Percentiles rank a stretch among this genome's conserved stretches.
phyloP scores from a whole-genome alignment of 2,888 invertebrate genomes.

The Caenorhabditis sp. region DNA sequence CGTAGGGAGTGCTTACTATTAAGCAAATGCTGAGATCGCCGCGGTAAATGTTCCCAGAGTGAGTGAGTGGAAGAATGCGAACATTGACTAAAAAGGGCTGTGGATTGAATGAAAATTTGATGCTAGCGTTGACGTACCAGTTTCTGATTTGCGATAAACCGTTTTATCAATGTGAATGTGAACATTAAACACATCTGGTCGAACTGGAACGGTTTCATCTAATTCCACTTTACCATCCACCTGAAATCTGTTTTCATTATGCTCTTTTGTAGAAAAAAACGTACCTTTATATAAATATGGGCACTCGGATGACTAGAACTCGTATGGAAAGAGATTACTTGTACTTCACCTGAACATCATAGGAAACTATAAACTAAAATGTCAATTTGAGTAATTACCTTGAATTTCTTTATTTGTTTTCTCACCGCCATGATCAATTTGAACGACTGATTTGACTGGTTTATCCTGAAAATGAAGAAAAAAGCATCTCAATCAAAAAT shows the following conservation, averaged over 20 bases:
- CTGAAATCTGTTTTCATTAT: no score
- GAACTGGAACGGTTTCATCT: constrained; percentile 41
- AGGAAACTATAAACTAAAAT: neutral
- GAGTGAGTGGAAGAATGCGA: constrained; percentile 70
- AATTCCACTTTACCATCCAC: constrained; percentile 36
- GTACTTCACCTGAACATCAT: constrained; percentile 17
- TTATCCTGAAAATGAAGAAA: constrained; percentile 34
- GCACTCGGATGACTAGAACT: constrained; percentile 29
- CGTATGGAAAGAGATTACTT: constrained; percentile 33
- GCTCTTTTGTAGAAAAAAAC: no score
- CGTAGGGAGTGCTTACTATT: constrained; percentile 30
- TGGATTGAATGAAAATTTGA: neutral
- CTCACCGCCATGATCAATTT: constrained; percentile 35
- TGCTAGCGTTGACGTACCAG: no score
- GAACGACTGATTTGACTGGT: constrained; percentile 38
- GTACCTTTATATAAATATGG: constrained; percentile 28
- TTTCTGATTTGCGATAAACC: constrained; percentile 71
- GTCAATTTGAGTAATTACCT: neutral
- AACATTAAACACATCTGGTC: constrained; percentile 67
- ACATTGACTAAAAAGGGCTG: constrained; percentile 65
- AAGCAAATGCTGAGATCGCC: constrained; percentile 63
- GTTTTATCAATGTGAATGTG: constrained; percentile 73
- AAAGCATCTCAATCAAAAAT: neutral
- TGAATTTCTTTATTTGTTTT: constrained; percentile 43
- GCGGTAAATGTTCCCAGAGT: constrained; percentile 62